These are phyloP conservation scores for Plumapathes pennacea DNA, from an alignment of 92 coral and sea anemone genomes.

Conservation along the genomic window DNA sequence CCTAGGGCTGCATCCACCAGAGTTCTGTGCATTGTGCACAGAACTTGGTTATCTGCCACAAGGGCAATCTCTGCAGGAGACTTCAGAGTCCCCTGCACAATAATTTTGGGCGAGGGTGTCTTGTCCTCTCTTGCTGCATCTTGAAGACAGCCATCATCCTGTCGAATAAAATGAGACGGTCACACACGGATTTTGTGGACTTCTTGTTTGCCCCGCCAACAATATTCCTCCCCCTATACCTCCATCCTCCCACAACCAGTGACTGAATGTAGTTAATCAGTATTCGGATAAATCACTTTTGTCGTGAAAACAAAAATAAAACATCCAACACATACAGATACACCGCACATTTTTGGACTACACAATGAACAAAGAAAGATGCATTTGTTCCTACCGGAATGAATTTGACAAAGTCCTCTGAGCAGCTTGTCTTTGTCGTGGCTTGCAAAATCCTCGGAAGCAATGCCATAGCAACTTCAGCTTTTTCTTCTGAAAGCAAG, in stretches of 20 bases:
- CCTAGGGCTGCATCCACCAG: slow-evolving; percentile 36
- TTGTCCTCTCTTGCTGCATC: slow-evolving; percentile 12
- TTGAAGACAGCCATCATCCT: slow-evolving; percentile 11
- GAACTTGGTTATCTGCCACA: slow-evolving; percentile 25
- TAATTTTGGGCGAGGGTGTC: slow-evolving; percentile 14
- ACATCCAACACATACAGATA: no score
- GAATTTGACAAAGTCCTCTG: neutral
- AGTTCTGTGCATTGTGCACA: slow-evolving; percentile 15
- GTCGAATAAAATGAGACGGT: no score
- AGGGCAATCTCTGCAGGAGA: slow-evolving; percentile 10
- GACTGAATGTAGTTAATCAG: no score
- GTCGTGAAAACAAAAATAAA: no score
- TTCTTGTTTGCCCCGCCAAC: no score
- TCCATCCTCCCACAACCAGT: no score
- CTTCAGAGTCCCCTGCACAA: slow-evolving; percentile 14
- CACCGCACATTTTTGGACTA: no score
- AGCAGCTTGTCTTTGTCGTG: neutral
- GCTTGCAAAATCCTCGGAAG: slow-evolving; percentile 21
- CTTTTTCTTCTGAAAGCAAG: slow-evolving; percentile 12
- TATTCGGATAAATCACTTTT: no score
- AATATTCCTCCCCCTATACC: no score
- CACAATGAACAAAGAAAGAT: no score
- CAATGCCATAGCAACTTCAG: slow-evolving; percentile 24
- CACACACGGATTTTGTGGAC: no score
- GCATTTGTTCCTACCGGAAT: neutral